Percentiles rank a stretch among this genome's conserved stretches.
Evolutionary conservation across 2,113 vertebrate species (phyloP).

Genomic region (Hypanus sabinus): DNA sequence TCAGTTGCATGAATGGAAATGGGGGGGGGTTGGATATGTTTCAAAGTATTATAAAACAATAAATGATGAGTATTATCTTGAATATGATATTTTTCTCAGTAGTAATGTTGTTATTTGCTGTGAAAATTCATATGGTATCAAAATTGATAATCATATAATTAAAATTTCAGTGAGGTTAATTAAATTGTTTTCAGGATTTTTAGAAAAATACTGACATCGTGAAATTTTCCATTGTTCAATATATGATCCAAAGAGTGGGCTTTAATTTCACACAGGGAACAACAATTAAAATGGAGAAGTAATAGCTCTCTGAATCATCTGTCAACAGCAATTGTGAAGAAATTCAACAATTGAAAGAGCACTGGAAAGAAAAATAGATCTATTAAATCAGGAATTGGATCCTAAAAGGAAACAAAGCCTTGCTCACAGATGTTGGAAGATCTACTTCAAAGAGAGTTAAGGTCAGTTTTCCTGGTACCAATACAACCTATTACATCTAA

Average conservation of each 20-base stretch:
- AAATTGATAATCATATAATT: background rate
- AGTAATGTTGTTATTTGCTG: background rate
- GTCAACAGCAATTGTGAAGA: background rate
- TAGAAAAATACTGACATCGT: background rate
- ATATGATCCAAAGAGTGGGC: background rate
- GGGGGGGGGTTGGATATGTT: background rate
- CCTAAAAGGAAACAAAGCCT: background rate
- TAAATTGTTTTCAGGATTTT: background rate
- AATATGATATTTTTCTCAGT: background rate
- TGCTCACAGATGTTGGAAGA: background rate
- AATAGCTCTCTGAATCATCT: background rate
- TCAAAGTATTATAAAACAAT: background rate
- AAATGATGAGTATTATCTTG: no score
- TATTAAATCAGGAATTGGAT: background rate
- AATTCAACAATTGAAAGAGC: background rate
- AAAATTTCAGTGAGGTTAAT: no score
- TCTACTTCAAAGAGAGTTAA: background rate
- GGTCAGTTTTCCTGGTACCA: background rate
- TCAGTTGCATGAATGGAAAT: background rate
- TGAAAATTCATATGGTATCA: background rate
- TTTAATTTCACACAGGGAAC: background rate
- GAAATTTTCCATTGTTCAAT: background rate
- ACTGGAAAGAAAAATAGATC: background rate
- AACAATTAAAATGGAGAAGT: background rate
- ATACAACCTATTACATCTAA: background rate